These are phyloP conservation scores for Drosophila persimilis DNA, from an alignment of 1,140 invertebrate genomes.

Conservation along the genomic window DNA sequence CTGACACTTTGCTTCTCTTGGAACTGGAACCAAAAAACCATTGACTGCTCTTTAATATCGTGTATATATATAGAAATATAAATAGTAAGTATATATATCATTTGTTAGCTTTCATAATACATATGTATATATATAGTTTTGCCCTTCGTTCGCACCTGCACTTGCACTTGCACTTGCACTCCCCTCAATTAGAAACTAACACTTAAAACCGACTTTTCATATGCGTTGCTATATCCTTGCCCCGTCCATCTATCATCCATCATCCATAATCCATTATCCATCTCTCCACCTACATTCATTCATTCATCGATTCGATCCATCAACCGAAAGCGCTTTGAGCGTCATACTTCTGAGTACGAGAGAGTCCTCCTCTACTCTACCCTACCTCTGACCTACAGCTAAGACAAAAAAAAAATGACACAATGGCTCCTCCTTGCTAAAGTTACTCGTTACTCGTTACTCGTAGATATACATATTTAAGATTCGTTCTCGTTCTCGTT, in stretches of 20 bases:
- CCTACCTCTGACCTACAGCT: conserved; percentile 52
- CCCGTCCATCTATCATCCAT: neutral
- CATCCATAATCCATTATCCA: neutral
- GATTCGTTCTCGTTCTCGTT: conserved; percentile 17
- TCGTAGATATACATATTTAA: conserved; percentile 37
- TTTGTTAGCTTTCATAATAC: conserved; percentile 31
- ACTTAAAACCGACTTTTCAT: conserved; percentile 71
- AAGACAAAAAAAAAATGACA: conserved; percentile 63
- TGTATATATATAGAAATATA: conserved; percentile 64
- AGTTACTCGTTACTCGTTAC: conserved; percentile 50
- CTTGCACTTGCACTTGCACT: too few species aligned
- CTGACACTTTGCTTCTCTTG: conserved; percentile 31
- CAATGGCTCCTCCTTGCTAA: conserved; percentile 12
- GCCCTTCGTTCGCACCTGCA: conserved; percentile 1
- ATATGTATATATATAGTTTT: conserved; percentile 39
- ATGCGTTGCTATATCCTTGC: conserved; percentile 75
- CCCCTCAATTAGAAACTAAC: conserved; percentile 63
- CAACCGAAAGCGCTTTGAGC: conserved; percentile 72
- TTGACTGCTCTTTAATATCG: conserved; percentile 73
- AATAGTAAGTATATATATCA: conserved; percentile 62
- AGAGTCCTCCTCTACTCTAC: neutral
- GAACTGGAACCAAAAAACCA: conserved; percentile 76
- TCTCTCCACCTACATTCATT: neutral
- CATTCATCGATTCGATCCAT: conserved; percentile 41
- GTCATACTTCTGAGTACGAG: conserved; percentile 60